These are phyloP conservation scores for Thymallus thymallus DNA, from an alignment of 2,113 vertebrate species.

Conservation along the genomic window DNA sequence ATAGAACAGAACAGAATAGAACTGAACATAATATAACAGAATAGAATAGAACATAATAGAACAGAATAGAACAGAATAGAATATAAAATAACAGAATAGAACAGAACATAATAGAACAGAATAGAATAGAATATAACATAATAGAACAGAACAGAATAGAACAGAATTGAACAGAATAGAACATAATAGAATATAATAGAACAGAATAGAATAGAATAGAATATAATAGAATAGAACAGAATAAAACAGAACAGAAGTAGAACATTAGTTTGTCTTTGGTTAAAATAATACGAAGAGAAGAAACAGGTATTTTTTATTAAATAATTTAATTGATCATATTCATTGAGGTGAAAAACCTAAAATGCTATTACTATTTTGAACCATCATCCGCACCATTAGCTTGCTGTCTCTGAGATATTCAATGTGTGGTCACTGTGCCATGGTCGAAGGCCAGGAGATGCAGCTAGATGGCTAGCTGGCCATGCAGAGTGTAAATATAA, in stretches of 20 bases:
- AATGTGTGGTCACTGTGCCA: constrained; percentile 31
- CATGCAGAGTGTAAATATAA: constrained; percentile 30
- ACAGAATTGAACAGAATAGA: too few species aligned
- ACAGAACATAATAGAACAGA: too few species aligned
- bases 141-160: background rate
- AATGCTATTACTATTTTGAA: constrained; percentile 13
- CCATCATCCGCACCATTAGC: constrained; percentile 3
- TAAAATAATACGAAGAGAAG: too few species aligned
- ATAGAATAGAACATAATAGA: background rate
- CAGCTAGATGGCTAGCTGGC: background rate
- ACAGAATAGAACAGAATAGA: too few species aligned
- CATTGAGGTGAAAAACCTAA: constrained; percentile 7
- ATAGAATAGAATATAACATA: background rate
- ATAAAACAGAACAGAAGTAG: too few species aligned
- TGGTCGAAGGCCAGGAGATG: constrained; percentile 31
- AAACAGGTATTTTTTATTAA: too few species aligned
- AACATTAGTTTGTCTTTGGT: too few species aligned
- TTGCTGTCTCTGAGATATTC: constrained; percentile 27
- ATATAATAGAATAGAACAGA: too few species aligned
- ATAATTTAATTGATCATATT: constrained; percentile 12
- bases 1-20: too few species aligned
- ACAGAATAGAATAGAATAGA: background rate
- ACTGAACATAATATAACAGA: background rate
- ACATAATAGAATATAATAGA: background rate
- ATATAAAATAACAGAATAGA: too few species aligned